Evolutionary conservation across 2,113 vertebrate species (phyloP), one percentile per base, ranked within the genome.

Genomic region (Hystrix brachyura): DNA sequence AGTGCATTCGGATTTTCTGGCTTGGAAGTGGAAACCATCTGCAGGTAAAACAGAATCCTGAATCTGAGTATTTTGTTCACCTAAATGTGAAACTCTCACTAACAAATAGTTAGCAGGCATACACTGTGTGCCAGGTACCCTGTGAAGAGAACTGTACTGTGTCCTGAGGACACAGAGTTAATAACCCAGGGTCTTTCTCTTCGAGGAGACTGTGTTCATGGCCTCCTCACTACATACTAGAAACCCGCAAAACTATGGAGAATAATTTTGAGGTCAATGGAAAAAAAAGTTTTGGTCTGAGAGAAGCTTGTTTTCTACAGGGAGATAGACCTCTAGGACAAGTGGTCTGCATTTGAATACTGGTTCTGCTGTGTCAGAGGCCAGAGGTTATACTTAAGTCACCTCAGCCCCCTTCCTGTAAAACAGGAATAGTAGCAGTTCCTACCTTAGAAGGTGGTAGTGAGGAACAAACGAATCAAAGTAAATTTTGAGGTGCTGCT

Each of bases 1-100:
- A 99, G 99, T 46, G 99, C 99, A 1, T 99, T 99, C 21, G 99
- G 99, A 8, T 99, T 99, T 98, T 99, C 99, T 46, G 99, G 99
- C 71, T 99, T 99, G 99, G 99, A 99, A 87, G 98, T 99, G 69
- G 99, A 99, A 95, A 99, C 99, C 81, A 99, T 99, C 96, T 99
- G 99, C 99, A 99, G 99, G 99, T 99, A 96, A 97, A 83, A 57
- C 60, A 97, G 17, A 0, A 29, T 91, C 25, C 17, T 34, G 60
- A 48, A 19, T 67, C 86, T 65, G 1, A 60, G 46, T 48, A 46
- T 84, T 72, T 80, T 80, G 83, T 83, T 88, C 78, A 87, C 55
- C 32, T 46, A 71, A 76, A 55, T 60, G n/a, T 29, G 74, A 86
- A 83, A 60, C 25, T n/a, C 14, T 79, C 7, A 8, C 34, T 94